Evolutionary conservation across 2,888 invertebrate species (phyloP), one percentile per base, ranked within the genome.

Genomic region (Andrena flavipes): DNA sequence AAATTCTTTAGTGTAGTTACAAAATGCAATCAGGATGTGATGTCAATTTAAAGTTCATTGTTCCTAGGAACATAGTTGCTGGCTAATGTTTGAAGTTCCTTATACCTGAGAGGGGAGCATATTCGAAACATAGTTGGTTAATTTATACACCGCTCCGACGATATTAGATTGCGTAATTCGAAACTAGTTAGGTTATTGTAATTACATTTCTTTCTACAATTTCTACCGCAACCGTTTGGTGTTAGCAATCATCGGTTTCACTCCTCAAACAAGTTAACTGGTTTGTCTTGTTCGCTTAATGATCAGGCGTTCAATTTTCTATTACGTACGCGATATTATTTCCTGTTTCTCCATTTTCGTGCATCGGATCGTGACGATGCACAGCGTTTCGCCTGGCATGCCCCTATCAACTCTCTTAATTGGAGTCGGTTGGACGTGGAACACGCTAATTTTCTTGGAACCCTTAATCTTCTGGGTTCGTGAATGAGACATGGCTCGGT

Each of bases 261-360:
- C 29, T 13, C 23, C 26, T 26, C 10, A 23, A 7, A 23, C 23
- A 29, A 29, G 65, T 49, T 48, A 23, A 16, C 33, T 20, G 48
- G 33, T 49, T 49, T 33, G 64, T 51, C 49, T 35, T 26, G 64
- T 30, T 10, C 23, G 10, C 16, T 30, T 26, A 42, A 3, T 16
- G 26, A 48, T 30, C 20, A 7, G 35, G 20, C n/a, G 42, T 65
- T 33, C 67, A 54, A 81, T 72, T 80, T 80, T 80, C 81, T 80
- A 80, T 80, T 80, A 80, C 67, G 67, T 72, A 56, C 60, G 54
- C 67, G 60, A 70, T 80, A 80, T 80, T 80, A 68, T 81, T 82
- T 82, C 76, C 76, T 68, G 59, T 82, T 67, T 65, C 65, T 13
- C 82, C 82, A 49, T 71, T 71, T 60, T 60, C 67, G 59, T 73